Conservation (phyloP, 2,888 invertebrate genomes). For the Trypoxylon attenuatum region DNA sequence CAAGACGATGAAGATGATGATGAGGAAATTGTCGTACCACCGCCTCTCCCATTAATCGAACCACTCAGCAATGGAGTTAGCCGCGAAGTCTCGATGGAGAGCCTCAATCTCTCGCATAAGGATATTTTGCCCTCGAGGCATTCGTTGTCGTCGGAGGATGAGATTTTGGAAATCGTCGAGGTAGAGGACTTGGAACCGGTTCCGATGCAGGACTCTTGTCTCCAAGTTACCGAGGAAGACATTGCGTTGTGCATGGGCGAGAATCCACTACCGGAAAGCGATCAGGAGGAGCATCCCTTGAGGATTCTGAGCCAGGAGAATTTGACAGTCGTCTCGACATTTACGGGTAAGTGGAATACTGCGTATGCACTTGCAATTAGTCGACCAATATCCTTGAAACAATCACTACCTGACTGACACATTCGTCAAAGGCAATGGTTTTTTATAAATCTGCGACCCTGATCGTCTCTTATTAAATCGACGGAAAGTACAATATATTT, state of each 20-base stretch:
- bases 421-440: too few relatives aligned
- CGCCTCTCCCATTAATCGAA: slow-evolving; percentile 86
- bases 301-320: slow-evolving; percentile 94
- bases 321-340: slow-evolving; percentile 92
- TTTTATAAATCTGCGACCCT: too few relatives aligned
- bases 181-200: slow-evolving; percentile 89
- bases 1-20: slow-evolving; percentile 76
- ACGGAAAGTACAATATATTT: too few relatives aligned
- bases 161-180: slow-evolving; percentile 87
- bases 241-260: slow-evolving; percentile 90
- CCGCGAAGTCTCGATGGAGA: slow-evolving; percentile 89
- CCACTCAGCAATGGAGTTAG: slow-evolving; percentile 81
- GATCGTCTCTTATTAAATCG: too few relatives aligned
- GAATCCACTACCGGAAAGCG: slow-evolving; percentile 83
- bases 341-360: slow-evolving; percentile 79
- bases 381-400: too few relatives aligned
- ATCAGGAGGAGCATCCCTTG: slow-evolving; percentile 89
- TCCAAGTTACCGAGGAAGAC: slow-evolving; percentile 95
- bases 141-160: slow-evolving; percentile 81
- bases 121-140: slow-evolving; percentile 80
- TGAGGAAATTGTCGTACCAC: slow-evolving; percentile 88
- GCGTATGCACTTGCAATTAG: too few relatives aligned
- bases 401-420: not conserved
- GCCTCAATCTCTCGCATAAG: slow-evolving; percentile 84
- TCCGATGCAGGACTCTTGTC: slow-evolving; percentile 89